Conservation (phyloP, 2,797 vertebrate species). For the Falco peregrinus region DNA sequence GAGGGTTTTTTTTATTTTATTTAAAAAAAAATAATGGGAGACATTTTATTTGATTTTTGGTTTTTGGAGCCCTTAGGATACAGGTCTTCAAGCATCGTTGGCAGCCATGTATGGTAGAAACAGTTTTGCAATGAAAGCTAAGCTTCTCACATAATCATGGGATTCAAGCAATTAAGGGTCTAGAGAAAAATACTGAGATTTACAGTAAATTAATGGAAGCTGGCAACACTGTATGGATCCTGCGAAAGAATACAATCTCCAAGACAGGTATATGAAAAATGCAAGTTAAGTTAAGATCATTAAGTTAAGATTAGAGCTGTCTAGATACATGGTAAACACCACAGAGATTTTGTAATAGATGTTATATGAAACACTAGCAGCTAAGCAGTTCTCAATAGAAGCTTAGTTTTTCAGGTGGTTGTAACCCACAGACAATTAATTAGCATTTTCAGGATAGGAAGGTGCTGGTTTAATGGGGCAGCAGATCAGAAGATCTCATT, state of each 20-base stretch:
- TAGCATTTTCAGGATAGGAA: neutral
- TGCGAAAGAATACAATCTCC: neutral
- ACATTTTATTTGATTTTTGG: neutral
- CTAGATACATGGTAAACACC: neutral
- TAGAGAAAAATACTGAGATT: neutral
- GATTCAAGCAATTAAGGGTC: neutral
- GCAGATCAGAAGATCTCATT: neutral
- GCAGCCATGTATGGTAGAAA: neutral
- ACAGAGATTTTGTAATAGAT: neutral
- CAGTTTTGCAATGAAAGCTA: neutral
- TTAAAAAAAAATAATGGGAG: neutral
- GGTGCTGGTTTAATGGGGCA: neutral
- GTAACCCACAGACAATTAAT: neutral
- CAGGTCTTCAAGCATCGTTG: neutral
- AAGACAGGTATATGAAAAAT: neutral
- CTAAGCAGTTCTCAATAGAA: neutral
- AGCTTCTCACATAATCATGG: neutral
- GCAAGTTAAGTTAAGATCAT: neutral
- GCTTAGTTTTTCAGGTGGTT: neutral
- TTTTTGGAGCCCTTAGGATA: neutral
- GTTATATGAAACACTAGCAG: neutral
- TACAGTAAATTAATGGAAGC: neutral
- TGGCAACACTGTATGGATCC: neutral
- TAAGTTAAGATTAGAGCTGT: neutral
- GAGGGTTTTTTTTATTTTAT: neutral